Evolutionary conservation across 2,888 invertebrate genomes (phyloP).

Genomic region (Trisateles emortualis): DNA sequence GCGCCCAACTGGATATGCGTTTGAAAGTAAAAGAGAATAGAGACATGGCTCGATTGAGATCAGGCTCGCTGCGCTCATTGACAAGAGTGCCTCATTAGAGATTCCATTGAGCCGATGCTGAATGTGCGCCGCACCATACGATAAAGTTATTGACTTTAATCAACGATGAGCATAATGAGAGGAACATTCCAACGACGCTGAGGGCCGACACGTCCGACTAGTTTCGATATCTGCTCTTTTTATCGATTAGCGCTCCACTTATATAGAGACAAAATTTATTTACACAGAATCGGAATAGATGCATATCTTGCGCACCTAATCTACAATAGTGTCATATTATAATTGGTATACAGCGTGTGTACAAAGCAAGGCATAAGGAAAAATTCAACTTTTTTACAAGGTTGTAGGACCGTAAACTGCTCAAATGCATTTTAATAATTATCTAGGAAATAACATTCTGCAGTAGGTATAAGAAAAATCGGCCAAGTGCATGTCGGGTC

Average conservation of each 20-base stretch:
- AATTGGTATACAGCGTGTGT: conserved; percentile 35
- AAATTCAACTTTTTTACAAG: conserved; percentile 54
- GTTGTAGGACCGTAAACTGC: conserved; percentile 47
- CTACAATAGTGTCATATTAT: conserved; percentile 29
- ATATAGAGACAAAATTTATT: conserved; percentile 27
- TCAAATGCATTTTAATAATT: conserved; percentile 56
- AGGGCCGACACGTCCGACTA: conserved; percentile 40
- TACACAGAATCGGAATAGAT: conserved; percentile 31
- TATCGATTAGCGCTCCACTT: conserved; percentile 40
- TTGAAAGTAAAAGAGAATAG: conserved; percentile 66
- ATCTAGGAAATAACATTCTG: conserved; percentile 59
- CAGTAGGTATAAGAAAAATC: conserved; percentile 30
- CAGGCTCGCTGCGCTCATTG: conserved; percentile 60
- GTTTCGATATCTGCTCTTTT: conserved; percentile 49
- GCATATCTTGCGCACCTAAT: conserved; percentile 20
- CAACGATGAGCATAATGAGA: conserved; percentile 50
- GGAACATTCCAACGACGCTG: conserved; percentile 47
- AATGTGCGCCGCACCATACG: conserved; percentile 41
- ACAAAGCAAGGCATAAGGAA: conserved; percentile 47
- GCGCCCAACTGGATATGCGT: conserved; percentile 49
- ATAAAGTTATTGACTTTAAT: conserved; percentile 59
- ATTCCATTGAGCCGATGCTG: conserved; percentile 56
- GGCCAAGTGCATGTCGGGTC: no score
- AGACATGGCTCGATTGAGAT: conserved; percentile 58
- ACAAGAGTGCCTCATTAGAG: conserved; percentile 68